Evolutionary conservation across 2,113 vertebrate genomes (phyloP).

Genomic region (Brachypodius melanocephalos): DNA sequence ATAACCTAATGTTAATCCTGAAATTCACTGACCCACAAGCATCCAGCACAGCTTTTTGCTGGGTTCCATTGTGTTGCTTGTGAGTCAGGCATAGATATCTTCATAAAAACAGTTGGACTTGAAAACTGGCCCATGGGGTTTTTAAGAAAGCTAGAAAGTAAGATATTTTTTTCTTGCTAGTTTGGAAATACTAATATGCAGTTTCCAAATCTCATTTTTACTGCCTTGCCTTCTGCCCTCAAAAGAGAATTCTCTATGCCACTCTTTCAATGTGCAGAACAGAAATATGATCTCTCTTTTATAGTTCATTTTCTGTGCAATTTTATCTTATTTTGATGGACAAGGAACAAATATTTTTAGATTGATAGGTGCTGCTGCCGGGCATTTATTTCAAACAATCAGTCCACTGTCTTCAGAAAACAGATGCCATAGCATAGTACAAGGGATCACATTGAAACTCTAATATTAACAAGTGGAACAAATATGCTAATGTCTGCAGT

Average conservation of each 20-base stretch:
- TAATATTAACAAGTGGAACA: neutral
- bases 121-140: neutral
- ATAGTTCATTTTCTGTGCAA: neutral
- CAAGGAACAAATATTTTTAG: neutral
- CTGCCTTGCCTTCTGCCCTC: neutral
- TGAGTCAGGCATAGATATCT: neutral
- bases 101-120: neutral
- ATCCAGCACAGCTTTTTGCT: neutral
- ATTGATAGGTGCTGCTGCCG: neutral
- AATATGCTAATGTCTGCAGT: neutral
- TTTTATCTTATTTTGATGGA: neutral
- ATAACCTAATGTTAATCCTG: neutral
- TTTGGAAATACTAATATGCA: neutral
- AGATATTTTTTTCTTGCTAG: neutral
- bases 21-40: neutral
- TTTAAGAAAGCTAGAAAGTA: neutral
- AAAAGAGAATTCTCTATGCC: neutral
- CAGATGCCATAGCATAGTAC: neutral
- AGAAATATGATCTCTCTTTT: neutral
- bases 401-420: neutral
- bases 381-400: neutral
- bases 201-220: neutral
- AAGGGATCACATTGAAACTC: neutral
- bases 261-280: neutral
- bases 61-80: rapidly evolving